Evolutionary conservation across 2,113 vertebrate genomes (phyloP), one percentile per base, ranked within the genome.

Genomic region (Pseudois nayaur): DNA sequence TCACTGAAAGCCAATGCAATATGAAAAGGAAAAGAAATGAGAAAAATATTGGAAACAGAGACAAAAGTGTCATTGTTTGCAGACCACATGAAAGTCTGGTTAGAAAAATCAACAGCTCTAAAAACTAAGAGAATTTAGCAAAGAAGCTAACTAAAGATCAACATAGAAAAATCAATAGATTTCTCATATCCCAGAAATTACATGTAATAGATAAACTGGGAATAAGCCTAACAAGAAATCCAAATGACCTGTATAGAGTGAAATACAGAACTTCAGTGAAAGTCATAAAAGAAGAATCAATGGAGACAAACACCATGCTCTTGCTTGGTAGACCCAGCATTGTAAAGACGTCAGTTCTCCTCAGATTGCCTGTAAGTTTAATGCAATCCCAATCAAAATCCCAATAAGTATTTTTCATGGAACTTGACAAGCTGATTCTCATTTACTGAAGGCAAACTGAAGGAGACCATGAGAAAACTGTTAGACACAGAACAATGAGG

Each of bases 91-190:
- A 74, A 17, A 50, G 8, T 74, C 67, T 74, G 54, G 48, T 87
- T 96, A 60, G 89, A 95, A 94, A 96, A 92, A 89, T 71, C 50
- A 92, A 67, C 9, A 90, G 60, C 55, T 97, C 71, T 89, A 95
- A 96, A 62, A 94, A 60, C 64, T 81, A 79, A 93, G 19, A 96
- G 29, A 88, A 89, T 57, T 57, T 67, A 89, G 29, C 59, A 86
- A 87, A 93, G 19, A 59, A 64, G 48, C 33, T 83, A 89, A 78
- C 36, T 84, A 48, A 95, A 92, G 33, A 74, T 87, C 27, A 87
- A 31, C 40, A 52, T 6, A 83, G 43, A 89, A 92, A 96, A 62
- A 78, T 54, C 43, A 71, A 15, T 59, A 76, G 54, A 85, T 64
- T 93, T 81, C 67, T 83, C 83, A 54, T 78, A 97, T 29, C 3